These are phyloP conservation scores for Tetragonula clypearis DNA, from an alignment of 1,140 invertebrate species.

Conservation along the genomic window DNA sequence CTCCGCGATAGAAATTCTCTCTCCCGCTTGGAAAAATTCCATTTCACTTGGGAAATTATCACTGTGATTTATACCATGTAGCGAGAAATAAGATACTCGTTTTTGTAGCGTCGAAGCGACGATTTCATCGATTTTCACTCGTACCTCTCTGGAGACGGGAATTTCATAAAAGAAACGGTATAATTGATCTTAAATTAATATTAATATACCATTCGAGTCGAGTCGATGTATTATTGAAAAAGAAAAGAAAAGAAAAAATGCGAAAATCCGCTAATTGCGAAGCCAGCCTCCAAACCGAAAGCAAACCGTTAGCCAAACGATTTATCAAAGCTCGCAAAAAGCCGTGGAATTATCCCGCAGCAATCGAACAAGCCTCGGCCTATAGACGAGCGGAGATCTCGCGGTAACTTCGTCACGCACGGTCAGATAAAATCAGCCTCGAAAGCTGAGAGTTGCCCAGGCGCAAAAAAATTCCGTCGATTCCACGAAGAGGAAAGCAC, in stretches of 20 bases:
- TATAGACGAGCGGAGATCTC: not conserved
- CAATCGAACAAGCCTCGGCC: slow-evolving; percentile 7
- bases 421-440: slow-evolving; percentile 40
- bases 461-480: not conserved
- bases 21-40: not conserved
- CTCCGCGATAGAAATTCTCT: not conserved
- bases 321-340: not conserved
- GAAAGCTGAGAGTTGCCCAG: not conserved
- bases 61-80: too few relatives aligned
- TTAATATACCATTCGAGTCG: too few relatives aligned
- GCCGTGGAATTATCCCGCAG: not conserved
- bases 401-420: slow-evolving; percentile 48
- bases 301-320: not conserved
- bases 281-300: not conserved
- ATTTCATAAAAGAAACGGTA: not conserved
- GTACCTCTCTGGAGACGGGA: not conserved
- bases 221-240: too few relatives aligned
- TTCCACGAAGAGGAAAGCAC: not conserved
- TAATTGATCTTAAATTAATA: too few relatives aligned
- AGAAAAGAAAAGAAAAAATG: not conserved
- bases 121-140: too few relatives aligned
- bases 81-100: too few relatives aligned
- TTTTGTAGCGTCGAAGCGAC: too few relatives aligned
- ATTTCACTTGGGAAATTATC: too few relatives aligned
- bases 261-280: not conserved